Evolutionary conservation across 2,888 invertebrate species (phyloP), one percentile per base, ranked within the genome.

Genomic region (Polydrusus cervinus): DNA sequence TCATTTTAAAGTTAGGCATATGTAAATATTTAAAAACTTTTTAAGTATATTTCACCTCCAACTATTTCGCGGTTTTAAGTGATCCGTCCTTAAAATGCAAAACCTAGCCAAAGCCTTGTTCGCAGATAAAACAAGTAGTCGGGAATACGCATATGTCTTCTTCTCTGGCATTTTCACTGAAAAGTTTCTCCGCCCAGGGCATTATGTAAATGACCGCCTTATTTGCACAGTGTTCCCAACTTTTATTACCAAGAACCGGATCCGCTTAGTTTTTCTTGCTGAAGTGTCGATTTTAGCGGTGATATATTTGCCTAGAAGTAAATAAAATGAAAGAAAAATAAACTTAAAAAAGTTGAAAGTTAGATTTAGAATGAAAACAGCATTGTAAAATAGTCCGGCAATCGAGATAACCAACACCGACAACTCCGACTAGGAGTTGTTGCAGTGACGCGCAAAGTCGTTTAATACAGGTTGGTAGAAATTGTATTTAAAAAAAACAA

Each of bases 141-240:
- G 51, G 20, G 62, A 67, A 73, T 66, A 67, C 67, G 67, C 73
- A 73, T 73, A 73, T 67, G 73, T 73, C 73, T 73, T 73, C 49
- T 53, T 67, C 61, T 43, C 43, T 45, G 65, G 65, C 66, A 43
- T 72, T 65, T 72, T 34, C 71, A 72, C 47, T 47, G 66, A 72
- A 72, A 73, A 73, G 73, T 73, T 73, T 73, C 51, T 38, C 66
- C 73, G 66, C 73, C 73, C 57, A 16, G 61, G 62, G 73, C 73
- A 73, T 73, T 73, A 73, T 73, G 73, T 67, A 73, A 73, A 73
- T 73, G 66, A 67, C 67, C 67, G 61, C 45, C 67, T 66, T 73
- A 73, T 73, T 73, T 73, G 73, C 73, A 73, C 67, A 61, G 67
- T 73, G 73, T 73, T 53, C 60, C 66, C 67, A 73, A 73, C 61